phyloP scores from a whole-genome alignment of 2,888 invertebrate genomes.

The Bibio marci region DNA sequence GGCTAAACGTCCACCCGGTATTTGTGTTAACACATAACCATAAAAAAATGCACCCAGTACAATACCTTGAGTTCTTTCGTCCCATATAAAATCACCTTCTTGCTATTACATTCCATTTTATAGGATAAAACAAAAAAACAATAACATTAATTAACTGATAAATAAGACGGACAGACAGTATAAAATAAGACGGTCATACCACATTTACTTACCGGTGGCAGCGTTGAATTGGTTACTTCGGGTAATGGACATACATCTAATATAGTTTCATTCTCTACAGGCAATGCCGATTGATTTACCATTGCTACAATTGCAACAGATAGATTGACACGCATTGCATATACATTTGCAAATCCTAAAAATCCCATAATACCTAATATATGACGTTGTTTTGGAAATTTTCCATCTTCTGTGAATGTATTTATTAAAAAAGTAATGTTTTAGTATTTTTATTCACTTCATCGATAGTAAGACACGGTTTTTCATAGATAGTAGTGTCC shows the following conservation, averaged over 20 bases:
- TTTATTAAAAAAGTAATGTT: too few relatives aligned
- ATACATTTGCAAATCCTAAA: slow-evolving; percentile 73
- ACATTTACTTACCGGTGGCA: slow-evolving; percentile 26
- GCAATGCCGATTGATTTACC: slow-evolving; percentile 58
- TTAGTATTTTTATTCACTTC: too few relatives aligned
- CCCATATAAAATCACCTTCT: slow-evolving; percentile 61
- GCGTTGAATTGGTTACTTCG: slow-evolving; percentile 28
- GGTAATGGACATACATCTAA: slow-evolving; percentile 42
- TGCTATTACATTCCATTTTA: slow-evolving; percentile 34
- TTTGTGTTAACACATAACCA: slow-evolving; percentile 67
- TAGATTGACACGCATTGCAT: slow-evolving; percentile 79
- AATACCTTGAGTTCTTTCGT: slow-evolving; percentile 58
- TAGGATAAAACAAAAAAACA: too few relatives aligned
- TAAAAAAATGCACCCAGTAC: slow-evolving; percentile 72
- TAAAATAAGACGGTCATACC: too few relatives aligned
- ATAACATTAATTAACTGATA: too few relatives aligned
- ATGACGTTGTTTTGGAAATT: slow-evolving; percentile 44
- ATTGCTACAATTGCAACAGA: slow-evolving; percentile 92
- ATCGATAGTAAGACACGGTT: too few relatives aligned
- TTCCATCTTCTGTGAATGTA: slow-evolving; percentile 8
- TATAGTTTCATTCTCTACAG: slow-evolving; percentile 35
- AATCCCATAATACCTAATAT: slow-evolving; percentile 72
- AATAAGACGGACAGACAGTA: too few relatives aligned
- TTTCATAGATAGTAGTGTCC: too few relatives aligned
- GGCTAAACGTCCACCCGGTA: slow-evolving; percentile 68